These are phyloP conservation scores for Trinorchestia longiramus DNA, from an alignment of 1,140 invertebrate genomes.

Conservation along the genomic window DNA sequence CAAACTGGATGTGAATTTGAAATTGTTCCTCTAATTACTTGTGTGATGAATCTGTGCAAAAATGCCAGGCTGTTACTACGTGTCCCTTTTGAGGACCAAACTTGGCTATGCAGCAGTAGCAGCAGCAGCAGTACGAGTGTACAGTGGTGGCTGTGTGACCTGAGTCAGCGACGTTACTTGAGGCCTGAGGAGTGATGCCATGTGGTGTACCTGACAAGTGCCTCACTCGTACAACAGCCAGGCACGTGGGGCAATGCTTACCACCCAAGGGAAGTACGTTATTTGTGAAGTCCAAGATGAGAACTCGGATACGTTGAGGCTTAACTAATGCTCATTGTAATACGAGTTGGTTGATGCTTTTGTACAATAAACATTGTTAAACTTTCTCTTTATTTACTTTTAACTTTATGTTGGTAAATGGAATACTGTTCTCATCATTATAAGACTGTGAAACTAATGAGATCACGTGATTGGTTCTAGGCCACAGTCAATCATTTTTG, in stretches of 20 bases:
- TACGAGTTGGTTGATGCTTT: not conserved
- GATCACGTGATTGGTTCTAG: too few species aligned
- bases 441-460: too few species aligned
- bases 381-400: too few species aligned
- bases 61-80: not conserved
- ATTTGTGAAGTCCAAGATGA: not conserved
- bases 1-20: too few species aligned
- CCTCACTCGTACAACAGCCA: not conserved
- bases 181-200: too few species aligned
- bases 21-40: not conserved
- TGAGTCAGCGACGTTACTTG: not conserved
- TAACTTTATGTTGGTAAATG: too few species aligned
- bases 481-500: too few species aligned
- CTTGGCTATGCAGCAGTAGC: not conserved
- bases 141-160: not conserved
- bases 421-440: too few species aligned
- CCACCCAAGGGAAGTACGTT: not conserved
- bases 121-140: not conserved
- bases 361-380: not conserved
- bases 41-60: not conserved
- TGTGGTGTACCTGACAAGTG: too few species aligned
- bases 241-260: not conserved
- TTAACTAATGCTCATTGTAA: not conserved
- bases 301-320: not conserved
- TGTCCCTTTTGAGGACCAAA: not conserved